Percentiles rank a stretch among this genome's conserved stretches.
These are phyloP conservation scores for Bellardia pandia DNA, from an alignment of 2,888 invertebrate species.

Conservation along the genomic window DNA sequence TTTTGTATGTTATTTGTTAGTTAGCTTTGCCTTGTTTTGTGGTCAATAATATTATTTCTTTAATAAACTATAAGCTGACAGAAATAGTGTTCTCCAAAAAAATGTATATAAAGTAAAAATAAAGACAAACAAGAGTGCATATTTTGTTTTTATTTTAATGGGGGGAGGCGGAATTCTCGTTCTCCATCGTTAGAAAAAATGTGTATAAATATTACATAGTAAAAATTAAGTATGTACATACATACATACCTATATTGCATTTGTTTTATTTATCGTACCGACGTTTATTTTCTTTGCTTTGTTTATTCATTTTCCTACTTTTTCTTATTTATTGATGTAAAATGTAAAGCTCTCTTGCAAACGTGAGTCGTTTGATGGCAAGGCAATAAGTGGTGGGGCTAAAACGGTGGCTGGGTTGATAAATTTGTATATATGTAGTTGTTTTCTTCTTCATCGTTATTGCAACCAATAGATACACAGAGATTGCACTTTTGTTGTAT, in stretches of 20 bases:
- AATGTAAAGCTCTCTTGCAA: conserved; percentile 9
- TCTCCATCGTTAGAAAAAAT: not conserved
- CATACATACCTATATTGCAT: not conserved
- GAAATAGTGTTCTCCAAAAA: not conserved
- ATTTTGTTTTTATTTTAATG: not conserved
- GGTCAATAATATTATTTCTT: not conserved
- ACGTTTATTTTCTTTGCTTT: conserved; percentile 9
- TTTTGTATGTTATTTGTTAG: not conserved
- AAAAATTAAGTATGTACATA: not conserved
- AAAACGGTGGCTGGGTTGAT: not conserved
- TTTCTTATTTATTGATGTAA: conserved; percentile 17
- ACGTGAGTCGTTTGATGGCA: conserved; percentile 26
- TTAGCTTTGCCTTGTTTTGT: not conserved
- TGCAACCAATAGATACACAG: conserved; percentile 62
- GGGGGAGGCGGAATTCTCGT: not conserved
- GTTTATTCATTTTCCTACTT: conserved; percentile 3
- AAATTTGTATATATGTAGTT: conserved; percentile 13
- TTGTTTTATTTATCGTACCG: conserved; percentile 19
- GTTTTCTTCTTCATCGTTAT: conserved; percentile 37
- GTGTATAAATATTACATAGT: not conserved
- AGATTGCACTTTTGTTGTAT: conserved; percentile 51
- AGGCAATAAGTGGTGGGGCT: conserved; percentile 4
- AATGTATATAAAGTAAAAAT: not conserved
- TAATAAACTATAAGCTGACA: not conserved
- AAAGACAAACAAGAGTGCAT: not conserved